Percentiles rank a stretch among this genome's conserved stretches.
Conservation (phyloP, 2,113 vertebrate species). For the Sorex fumeus region DNA sequence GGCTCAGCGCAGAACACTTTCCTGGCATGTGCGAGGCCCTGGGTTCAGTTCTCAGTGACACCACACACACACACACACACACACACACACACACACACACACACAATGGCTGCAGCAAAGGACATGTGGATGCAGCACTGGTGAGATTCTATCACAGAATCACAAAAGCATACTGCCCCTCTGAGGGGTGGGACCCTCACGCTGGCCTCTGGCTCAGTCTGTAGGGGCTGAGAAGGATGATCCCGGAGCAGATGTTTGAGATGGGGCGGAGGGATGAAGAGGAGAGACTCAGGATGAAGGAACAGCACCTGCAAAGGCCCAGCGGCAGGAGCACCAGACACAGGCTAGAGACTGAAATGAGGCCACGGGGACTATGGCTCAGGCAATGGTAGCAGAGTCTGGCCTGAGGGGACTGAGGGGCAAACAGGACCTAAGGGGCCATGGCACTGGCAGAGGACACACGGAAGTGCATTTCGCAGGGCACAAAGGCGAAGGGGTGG, state of each 20-base stretch:
- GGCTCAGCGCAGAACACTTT: too few relatives aligned
- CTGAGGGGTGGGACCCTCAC: background rate
- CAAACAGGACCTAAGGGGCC: background rate
- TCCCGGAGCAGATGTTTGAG: background rate
- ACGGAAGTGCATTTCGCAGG: background rate
- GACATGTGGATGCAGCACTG: background rate
- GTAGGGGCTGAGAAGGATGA: background rate
- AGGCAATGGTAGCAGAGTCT: background rate
- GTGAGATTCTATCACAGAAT: background rate
- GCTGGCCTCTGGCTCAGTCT: background rate
- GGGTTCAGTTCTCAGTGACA: too few relatives aligned
- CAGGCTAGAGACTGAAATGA: background rate
- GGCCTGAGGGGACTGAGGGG: background rate
- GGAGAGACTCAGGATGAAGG: background rate
- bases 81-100: too few relatives aligned
- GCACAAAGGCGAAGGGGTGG: background rate
- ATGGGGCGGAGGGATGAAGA: background rate
- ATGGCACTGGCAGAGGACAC: rapidly evolving
- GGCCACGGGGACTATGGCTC: background rate
- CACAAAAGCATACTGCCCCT: background rate
- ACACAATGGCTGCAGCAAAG: too few relatives aligned
- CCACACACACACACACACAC: too few relatives aligned
- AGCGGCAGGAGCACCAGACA: background rate
- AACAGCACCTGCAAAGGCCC: background rate
- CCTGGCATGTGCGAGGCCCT: too few relatives aligned